phyloP scores from a whole-genome alignment of 2,888 invertebrate genomes.

The Seira sanloemensis region DNA sequence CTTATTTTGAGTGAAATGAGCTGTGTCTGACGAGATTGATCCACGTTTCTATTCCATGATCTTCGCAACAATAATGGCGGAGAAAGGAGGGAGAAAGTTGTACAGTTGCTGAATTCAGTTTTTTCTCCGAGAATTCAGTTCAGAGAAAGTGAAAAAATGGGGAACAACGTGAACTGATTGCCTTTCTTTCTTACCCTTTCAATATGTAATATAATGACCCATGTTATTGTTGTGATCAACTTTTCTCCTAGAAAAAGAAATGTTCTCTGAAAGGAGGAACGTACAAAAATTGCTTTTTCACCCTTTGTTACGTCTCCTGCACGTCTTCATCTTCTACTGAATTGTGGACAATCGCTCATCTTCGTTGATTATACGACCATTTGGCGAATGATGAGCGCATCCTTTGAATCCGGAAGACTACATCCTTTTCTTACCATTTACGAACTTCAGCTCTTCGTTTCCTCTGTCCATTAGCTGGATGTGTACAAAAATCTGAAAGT shows the following conservation, averaged over 20 bases:
- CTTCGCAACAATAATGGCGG: neutral
- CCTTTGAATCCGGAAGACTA: too few species aligned
- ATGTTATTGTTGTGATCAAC: conserved; percentile 57
- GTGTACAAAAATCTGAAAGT: too few species aligned
- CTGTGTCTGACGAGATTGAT: conserved; percentile 65
- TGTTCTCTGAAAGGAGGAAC: neutral
- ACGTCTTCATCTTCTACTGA: neutral
- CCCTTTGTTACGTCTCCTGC: conserved; percentile 22
- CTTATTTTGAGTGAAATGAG: conserved; percentile 66
- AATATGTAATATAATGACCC: conserved; percentile 36
- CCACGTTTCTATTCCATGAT: conserved; percentile 16
- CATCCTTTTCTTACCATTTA: too few species aligned
- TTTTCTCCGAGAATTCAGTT: conserved; percentile 16
- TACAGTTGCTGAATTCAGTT: neutral
- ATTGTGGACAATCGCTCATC: conserved; percentile 44
- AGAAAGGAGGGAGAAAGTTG: conserved; percentile 4
- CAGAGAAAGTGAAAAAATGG: neutral
- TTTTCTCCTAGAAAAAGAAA: conserved; percentile 8
- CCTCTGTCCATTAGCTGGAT: too few species aligned
- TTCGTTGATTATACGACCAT: conserved; percentile 37
- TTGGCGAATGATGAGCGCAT: too few species aligned
- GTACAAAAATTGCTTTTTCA: conserved; percentile 25
- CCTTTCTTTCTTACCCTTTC: conserved; percentile 17
- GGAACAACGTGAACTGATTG: conserved; percentile 19
- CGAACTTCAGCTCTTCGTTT: too few species aligned